A percentile compares a stretch with the other conserved stretches of the same genome.
Conservation (phyloP, 2,113 vertebrate genomes). For the Spilogale gracilis region DNA sequence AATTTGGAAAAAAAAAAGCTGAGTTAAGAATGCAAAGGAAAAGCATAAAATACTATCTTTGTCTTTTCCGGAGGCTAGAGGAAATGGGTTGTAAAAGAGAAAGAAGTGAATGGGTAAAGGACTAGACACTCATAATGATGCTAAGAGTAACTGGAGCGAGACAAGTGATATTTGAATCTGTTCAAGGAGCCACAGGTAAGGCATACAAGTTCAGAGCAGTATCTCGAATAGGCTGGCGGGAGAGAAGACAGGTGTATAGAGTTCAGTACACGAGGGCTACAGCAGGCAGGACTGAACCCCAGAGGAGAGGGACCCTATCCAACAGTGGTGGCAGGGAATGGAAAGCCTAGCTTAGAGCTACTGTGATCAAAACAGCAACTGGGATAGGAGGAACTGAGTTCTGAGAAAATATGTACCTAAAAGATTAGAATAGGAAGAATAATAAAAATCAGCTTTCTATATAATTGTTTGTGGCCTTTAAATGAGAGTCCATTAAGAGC, state of each 20-base stretch:
- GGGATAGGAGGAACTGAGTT: not conserved
- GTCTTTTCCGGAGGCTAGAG: not conserved
- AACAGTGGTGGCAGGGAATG: not conserved
- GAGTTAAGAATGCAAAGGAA: not conserved
- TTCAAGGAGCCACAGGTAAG: not conserved
- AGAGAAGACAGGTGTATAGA: not conserved
- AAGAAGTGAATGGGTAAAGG: not conserved
- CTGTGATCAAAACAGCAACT: not conserved
- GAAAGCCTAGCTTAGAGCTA: not conserved
- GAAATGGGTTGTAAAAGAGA: not conserved
- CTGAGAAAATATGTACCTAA: not conserved
- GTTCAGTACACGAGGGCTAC: not conserved
- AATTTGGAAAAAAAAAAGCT: not conserved
- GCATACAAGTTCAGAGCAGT: not conserved
- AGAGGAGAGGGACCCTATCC: not conserved
- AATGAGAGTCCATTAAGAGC: not conserved
- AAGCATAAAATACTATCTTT: not conserved
- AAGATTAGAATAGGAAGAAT: not conserved
- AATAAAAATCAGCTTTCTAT: not conserved
- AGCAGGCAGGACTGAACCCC: not conserved
- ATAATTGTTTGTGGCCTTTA: not conserved
- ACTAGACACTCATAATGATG: not conserved
- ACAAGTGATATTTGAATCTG: conserved; percentile 10
- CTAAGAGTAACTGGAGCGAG: conserved; percentile 8
- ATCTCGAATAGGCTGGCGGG: not conserved